These are phyloP conservation scores for Pelagia noctiluca DNA, from an alignment of 30 jellyfish, hydroid and myxozoan genomes.

Conservation along the genomic window DNA sequence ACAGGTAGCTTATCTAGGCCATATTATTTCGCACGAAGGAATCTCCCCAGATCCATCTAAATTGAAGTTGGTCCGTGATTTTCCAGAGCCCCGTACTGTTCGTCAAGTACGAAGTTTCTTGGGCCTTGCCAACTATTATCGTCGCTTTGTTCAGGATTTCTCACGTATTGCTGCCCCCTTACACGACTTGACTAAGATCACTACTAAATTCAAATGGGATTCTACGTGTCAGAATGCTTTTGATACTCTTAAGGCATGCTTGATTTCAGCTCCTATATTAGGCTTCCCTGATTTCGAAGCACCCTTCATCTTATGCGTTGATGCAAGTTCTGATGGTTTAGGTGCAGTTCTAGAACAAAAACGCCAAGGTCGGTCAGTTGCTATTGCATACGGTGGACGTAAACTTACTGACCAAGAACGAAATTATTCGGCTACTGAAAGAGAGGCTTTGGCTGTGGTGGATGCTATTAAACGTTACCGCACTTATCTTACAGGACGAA, in stretches of 20 bases:
- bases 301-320: not conserved
- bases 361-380: not conserved
- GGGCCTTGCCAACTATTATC: conserved; percentile 22
- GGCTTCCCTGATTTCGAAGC: conserved; percentile 4
- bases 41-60: conserved; percentile 1
- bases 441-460: conserved; percentile 67
- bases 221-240: conserved; percentile 1
- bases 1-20: conserved; percentile 3
- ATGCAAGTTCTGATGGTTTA: not conserved
- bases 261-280: conserved; percentile 9
- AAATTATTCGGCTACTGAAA: conserved; percentile 51
- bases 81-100: not conserved
- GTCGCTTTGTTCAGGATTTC: conserved; percentile 21
- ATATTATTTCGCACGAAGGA: not conserved
- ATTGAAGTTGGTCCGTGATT: not conserved
- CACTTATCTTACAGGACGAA: conserved; percentile 55
- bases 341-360: conserved; percentile 5
- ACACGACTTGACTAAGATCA: not conserved
- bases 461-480: conserved; percentile 59
- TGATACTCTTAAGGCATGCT: not conserved
- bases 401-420: not conserved
- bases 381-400: conserved; percentile 27
- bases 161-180: conserved; percentile 5
- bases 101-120: conserved; percentile 13
- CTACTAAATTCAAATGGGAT: not conserved